These are phyloP conservation scores for Pandemis cinnamomeana DNA, from an alignment of 2,888 invertebrate species.

Conservation along the genomic window DNA sequence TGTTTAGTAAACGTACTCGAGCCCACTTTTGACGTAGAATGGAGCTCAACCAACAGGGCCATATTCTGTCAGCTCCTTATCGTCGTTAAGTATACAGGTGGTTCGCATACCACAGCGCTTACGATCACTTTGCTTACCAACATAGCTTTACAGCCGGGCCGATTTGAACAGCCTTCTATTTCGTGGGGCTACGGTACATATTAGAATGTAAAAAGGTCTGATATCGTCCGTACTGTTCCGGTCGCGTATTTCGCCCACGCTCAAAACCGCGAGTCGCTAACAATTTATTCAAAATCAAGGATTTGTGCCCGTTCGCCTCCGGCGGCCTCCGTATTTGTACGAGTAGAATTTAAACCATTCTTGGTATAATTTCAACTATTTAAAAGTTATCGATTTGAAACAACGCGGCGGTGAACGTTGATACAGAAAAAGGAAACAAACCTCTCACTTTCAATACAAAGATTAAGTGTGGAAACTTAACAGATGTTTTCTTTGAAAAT, in stretches of 20 bases:
- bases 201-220: conserved; percentile 57
- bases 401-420: conserved; percentile 21
- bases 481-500: conserved; percentile 29
- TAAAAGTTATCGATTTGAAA: conserved; percentile 26
- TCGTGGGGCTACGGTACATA: conserved; percentile 61
- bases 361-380: conserved; percentile 43
- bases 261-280: conserved; percentile 64
- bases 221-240: conserved; percentile 50
- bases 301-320: conserved; percentile 66
- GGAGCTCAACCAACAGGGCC: conserved; percentile 46
- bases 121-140: conserved; percentile 55
- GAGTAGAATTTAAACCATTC: conserved; percentile 46
- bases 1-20: conserved; percentile 27
- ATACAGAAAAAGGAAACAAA: conserved; percentile 17
- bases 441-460: conserved; percentile 36
- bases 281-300: conserved; percentile 78
- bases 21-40: conserved; percentile 38
- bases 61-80: conserved; percentile 58
- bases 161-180: conserved; percentile 52
- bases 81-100: conserved; percentile 67
- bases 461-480: conserved; percentile 28
- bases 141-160: conserved; percentile 52
- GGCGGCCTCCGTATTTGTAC: conserved; percentile 45
- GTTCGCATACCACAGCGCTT: conserved; percentile 69
- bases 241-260: conserved; percentile 76